These are phyloP conservation scores for Trematomus bernacchii DNA, from an alignment of 2,797 vertebrate species.

Conservation along the genomic window DNA sequence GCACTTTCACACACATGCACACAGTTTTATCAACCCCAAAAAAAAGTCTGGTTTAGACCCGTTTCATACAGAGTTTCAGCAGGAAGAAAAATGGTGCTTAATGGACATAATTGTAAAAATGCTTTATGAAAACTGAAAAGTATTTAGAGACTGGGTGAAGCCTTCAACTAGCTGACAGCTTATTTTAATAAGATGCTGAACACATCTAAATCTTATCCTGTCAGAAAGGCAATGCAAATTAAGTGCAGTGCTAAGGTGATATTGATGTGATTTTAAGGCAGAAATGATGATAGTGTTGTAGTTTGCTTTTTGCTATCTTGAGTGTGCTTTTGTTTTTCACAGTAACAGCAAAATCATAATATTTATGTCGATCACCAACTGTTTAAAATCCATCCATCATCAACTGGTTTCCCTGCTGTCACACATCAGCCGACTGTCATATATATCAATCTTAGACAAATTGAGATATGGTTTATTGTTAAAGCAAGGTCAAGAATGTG, in stretches of 20 bases:
- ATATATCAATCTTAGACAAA: conserved; percentile 22
- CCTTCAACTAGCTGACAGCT: conserved; percentile 62
- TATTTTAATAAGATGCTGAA: conserved; percentile 74
- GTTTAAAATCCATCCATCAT: conserved; percentile 16
- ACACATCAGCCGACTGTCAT: conserved; percentile 18
- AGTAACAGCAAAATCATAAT: conserved; percentile 5
- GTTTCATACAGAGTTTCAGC: conserved; percentile 51
- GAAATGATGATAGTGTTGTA: conserved; percentile 33
- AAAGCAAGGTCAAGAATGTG: conserved; percentile 14
- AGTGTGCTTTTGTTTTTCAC: conserved; percentile 19
- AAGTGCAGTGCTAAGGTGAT: conserved; percentile 38
- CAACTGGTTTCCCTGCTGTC: conserved; percentile 35
- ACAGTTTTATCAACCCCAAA: conserved; percentile 62
- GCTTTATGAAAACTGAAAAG: conserved; percentile 61
- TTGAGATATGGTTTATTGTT: conserved; percentile 42
- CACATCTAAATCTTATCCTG: conserved; percentile 52
- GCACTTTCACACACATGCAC: conserved; percentile 46
- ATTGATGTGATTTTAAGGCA: conserved; percentile 38
- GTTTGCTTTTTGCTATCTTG: conserved; percentile 6
- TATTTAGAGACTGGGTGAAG: conserved; percentile 57
- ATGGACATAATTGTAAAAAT: conserved; percentile 72
- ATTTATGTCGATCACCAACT: conserved; percentile 16
- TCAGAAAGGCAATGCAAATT: conserved; percentile 34
- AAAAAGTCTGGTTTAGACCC: conserved; percentile 62
- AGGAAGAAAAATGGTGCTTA: conserved; percentile 68